Base-by-base conservation (phyloP, 1,140 invertebrate species). In the Neodiprion lecontei region DNA sequence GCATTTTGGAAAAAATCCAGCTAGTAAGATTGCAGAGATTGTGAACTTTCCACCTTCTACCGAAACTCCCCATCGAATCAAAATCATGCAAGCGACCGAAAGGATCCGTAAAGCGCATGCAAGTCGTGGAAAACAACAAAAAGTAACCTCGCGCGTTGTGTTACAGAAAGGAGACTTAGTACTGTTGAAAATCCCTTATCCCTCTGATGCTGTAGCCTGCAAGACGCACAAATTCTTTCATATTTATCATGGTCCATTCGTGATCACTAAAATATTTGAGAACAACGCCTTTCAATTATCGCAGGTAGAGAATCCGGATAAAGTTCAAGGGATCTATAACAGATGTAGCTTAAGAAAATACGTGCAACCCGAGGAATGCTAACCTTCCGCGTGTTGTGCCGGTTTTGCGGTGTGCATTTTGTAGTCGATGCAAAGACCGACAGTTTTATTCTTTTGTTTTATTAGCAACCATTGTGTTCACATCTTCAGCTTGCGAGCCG, bases 221-320 rank as follows among this genome's bases (percentile, higher is more conserved):
- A 61, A 61, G 9, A 61, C 53, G 53, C 53, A 61, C n/a, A 61
- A 61, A 8, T 61, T 61, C n/a, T 61, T 61, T n/a, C 53, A 61
- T 61, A 61, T 61, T n/a, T 9, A 61, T 61, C 9, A 61, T 4
- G 9, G 53, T 8, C 53, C 9, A 8, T 9, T 61, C 7, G 53
- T 61, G 9, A 5, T 61, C n/a, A 61, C 53, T 3, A 61, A 61
- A 61, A 9, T 61, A 9, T 61, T 61, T 9, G n/a, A 61, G 11
- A 61, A 61, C n/a, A 61, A 61, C 53, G 53, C 53, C 53, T 61
- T 61, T 61, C 53, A 61, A 61, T 61, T 61, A 61, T 61, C 53
- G 4, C 53, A 61, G 5, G 53, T 61, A 61, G 53, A 61, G 9
- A 61, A 61, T 61, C 53, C 9, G 53, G 53, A 61, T 14, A 61